Evolutionary conservation across 2,797 vertebrate species (phyloP).

Genomic region (Basileuterus tristriatus): DNA sequence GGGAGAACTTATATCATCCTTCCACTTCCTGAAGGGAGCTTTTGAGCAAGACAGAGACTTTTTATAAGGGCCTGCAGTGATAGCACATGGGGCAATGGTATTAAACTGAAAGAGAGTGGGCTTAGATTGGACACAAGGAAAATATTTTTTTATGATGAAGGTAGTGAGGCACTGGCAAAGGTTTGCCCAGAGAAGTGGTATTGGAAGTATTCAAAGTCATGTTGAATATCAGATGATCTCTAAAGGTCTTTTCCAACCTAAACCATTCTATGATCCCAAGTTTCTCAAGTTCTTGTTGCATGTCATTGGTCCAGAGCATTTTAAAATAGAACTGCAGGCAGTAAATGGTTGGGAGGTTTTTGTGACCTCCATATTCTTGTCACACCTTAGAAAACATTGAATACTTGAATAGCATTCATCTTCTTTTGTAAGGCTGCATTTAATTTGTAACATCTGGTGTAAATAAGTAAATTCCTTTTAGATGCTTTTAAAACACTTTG

Average conservation of each 20-base stretch:
- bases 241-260: not conserved
- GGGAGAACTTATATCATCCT: not conserved
- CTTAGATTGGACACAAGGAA: accelerated
- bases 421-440: not conserved
- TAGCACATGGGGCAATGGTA: no score
- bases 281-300: not conserved
- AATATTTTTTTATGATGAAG: not conserved
- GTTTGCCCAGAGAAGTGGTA: not conserved
- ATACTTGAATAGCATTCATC: not conserved
- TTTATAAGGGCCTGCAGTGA: not conserved
- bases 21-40: not conserved
- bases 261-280: not conserved
- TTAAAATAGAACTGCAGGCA: not conserved
- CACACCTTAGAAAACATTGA: constrained; percentile 16
- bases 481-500: constrained; percentile 8
- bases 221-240: not conserved
- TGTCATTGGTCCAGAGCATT: no score
- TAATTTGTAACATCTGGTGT: constrained; percentile 26
- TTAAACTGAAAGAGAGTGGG: not conserved
- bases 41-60: not conserved
- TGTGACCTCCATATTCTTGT: not conserved
- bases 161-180: not conserved
- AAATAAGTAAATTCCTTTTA: constrained; percentile 33
- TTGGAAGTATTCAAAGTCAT: not conserved
- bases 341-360: not conserved